Evolutionary conservation across 1,140 invertebrate genomes (phyloP).

Genomic region (Neodiprion virginianus): DNA sequence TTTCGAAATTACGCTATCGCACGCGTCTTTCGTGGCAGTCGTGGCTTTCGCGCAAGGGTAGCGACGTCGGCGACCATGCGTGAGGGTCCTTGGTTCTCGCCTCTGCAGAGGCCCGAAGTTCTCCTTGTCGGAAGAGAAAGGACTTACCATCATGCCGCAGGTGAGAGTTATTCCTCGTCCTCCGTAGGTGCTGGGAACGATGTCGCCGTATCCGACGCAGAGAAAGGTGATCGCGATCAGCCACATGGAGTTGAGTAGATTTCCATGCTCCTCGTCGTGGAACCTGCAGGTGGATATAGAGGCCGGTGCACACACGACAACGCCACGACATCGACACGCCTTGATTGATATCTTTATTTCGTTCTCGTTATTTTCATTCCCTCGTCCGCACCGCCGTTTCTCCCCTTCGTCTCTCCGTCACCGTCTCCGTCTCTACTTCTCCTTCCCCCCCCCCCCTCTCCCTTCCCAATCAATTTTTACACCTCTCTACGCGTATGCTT

Average conservation of each 20-base stretch:
- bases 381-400: not conserved
- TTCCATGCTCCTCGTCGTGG: slow-evolving; percentile 87
- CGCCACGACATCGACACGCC: slow-evolving; percentile 2
- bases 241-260: slow-evolving; percentile 93
- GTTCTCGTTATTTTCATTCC: not conserved
- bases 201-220: slow-evolving; percentile 84
- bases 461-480: not conserved
- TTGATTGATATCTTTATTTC: not conserved
- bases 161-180: slow-evolving; percentile 88
- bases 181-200: slow-evolving; percentile 95
- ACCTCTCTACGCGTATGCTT: not conserved
- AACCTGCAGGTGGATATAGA: slow-evolving; percentile 65
- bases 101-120: slow-evolving; percentile 17
- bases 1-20: too few species aligned
- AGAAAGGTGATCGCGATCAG: slow-evolving; percentile 90
- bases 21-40: not conserved
- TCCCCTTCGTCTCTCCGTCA: not conserved
- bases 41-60: not conserved
- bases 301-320: slow-evolving; percentile 10
- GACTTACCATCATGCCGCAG: slow-evolving; percentile 93
- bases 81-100: not conserved
- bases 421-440: not conserved
- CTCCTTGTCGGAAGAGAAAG: slow-evolving; percentile 29
- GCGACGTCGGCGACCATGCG: not conserved
- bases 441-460: too few species aligned